Conservation (phyloP, 2,113 vertebrate species). For the Prunella fulvescens region DNA sequence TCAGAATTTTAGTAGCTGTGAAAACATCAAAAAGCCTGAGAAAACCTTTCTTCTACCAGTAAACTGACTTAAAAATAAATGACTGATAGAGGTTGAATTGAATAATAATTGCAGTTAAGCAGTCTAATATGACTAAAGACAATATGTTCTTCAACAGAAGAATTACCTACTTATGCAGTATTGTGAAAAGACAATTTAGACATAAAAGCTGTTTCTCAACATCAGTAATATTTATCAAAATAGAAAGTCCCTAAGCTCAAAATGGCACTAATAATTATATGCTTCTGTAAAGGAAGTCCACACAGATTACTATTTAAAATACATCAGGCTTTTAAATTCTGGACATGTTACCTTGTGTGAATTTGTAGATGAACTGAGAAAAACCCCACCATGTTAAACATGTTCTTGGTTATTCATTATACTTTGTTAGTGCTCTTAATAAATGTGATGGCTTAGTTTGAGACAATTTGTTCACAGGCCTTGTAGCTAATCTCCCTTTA, state of each 20-base stretch:
- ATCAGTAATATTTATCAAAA: background rate
- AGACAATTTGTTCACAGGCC: background rate
- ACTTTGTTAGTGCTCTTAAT: background rate
- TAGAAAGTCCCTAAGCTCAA: background rate
- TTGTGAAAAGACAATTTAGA: background rate
- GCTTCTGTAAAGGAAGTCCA: background rate
- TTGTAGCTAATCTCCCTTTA: background rate
- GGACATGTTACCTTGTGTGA: background rate
- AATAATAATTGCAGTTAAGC: conserved; percentile 4
- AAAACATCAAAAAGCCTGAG: background rate
- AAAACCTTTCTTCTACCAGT: background rate
- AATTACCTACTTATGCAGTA: background rate
- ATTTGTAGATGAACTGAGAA: background rate
- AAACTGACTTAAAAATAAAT: background rate
- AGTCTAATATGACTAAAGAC: background rate
- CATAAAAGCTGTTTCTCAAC: background rate
- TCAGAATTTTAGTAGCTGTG: background rate
- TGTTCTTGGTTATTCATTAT: background rate
- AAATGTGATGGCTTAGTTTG: background rate
- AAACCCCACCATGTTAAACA: rapidly evolving
- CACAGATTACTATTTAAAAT: background rate
- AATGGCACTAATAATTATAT: background rate
- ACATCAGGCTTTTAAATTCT: background rate
- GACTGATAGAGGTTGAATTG: background rate
- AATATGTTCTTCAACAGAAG: background rate